Evolutionary conservation across 2,888 invertebrate species (phyloP).

Genomic region (Tinea trinotella): DNA sequence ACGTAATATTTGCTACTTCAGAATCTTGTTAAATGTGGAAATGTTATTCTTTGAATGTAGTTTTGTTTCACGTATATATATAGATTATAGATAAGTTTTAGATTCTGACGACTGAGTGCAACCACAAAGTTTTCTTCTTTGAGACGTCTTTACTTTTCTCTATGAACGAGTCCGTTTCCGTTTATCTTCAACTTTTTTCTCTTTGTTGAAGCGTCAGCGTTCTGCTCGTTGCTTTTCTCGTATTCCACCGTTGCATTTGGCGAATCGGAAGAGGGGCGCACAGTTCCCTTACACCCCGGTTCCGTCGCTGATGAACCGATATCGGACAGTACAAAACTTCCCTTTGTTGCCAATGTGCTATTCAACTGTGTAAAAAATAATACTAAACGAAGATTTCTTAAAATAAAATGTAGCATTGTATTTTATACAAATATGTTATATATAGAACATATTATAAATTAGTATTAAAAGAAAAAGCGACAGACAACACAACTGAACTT

Average conservation of each 20-base stretch:
- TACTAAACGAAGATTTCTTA: neutral
- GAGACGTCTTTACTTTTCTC: conserved; percentile 51
- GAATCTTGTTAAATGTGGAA: too few species aligned
- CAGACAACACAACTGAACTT: neutral
- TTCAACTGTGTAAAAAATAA: conserved; percentile 4
- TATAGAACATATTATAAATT: neutral
- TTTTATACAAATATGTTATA: too few species aligned
- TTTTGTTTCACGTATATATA: too few species aligned
- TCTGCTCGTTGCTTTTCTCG: conserved; percentile 54
- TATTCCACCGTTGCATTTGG: conserved; percentile 52
- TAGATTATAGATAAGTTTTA: neutral
- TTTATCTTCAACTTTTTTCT: conserved; percentile 60
- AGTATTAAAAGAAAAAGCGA: neutral
- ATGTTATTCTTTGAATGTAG: too few species aligned
- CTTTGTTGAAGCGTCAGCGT: conserved; percentile 43
- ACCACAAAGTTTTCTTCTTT: conserved; percentile 49
- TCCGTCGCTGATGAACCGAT: conserved; percentile 18
- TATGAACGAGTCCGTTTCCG: conserved; percentile 63
- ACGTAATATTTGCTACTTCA: too few species aligned
- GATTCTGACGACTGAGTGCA: neutral
- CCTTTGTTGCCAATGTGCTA: conserved; percentile 14
- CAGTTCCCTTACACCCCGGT: conserved; percentile 17
- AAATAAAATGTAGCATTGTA: too few species aligned
- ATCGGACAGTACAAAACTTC: conserved; percentile 21
- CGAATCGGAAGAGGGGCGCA: conserved; percentile 35